phyloP scores from a whole-genome alignment of 2,797 vertebrate genomes.

The Spondyliosoma cantharus region DNA sequence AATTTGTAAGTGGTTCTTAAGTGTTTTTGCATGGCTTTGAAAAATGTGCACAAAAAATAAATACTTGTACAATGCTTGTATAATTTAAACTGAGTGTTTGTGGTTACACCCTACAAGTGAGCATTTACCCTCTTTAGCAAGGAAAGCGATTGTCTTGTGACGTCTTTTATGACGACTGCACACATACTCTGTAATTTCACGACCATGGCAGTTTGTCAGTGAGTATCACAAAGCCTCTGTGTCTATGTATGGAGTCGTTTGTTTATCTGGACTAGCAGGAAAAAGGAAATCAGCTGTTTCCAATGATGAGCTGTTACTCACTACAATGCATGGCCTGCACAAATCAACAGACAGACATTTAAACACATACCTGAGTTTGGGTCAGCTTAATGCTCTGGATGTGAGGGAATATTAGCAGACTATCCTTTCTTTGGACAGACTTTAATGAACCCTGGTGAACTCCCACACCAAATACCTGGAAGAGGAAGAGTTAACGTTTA shows the following conservation, averaged over 20 bases:
- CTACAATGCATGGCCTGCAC: conserved; percentile 2
- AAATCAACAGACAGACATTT: conserved; percentile 27
- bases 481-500: conserved; percentile 30
- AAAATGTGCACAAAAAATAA: conserved; percentile 3
- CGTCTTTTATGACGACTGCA: conserved; percentile 1
- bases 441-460: conserved; percentile 81
- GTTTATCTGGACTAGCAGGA: conserved; percentile 59
- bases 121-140: conserved; percentile 8
- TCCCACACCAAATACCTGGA: conserved; percentile 93
- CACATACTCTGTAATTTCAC: conserved; percentile 11
- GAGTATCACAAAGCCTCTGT: conserved; percentile 45
- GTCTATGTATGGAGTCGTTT: conserved; percentile 18
- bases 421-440: conserved; percentile 85
- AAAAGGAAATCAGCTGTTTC: conserved; percentile 71
- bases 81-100: conserved; percentile 6
- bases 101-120: neutral
- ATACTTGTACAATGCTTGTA: neutral
- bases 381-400: conserved; percentile 94
- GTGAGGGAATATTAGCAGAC: conserved; percentile 90
- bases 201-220: conserved; percentile 10
- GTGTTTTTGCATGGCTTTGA: neutral
- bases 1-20: neutral
- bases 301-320: conserved; percentile 57
- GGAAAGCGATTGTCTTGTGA: neutral
- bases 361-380: conserved; percentile 89